Evolutionary conservation across 2,888 invertebrate species (phyloP).

Genomic region (Eupeodes latifasciatus): DNA sequence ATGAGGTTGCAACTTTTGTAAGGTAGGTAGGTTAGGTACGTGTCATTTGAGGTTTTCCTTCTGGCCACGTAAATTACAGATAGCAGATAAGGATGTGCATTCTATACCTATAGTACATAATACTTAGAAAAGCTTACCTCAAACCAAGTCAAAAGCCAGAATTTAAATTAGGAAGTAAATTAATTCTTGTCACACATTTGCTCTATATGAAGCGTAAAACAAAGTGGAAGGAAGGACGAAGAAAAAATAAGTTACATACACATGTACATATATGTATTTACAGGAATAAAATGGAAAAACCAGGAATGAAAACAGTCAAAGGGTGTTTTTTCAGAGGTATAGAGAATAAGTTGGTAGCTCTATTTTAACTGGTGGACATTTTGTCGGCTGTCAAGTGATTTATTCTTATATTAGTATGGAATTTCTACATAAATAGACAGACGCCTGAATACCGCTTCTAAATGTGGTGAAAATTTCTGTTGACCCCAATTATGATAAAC

Average conservation of each 20-base stretch:
- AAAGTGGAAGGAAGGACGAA: neutral
- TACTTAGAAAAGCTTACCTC: neutral
- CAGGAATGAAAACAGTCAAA: neutral
- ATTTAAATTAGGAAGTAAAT: slow-evolving; percentile 64
- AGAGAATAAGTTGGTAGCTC: no score
- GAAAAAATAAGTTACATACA: neutral
- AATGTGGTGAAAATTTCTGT: no score
- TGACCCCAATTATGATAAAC: no score
- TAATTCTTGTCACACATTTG: slow-evolving; percentile 61
- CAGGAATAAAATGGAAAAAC: neutral
- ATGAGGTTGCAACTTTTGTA: slow-evolving; percentile 37
- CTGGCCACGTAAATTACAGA: slow-evolving; percentile 21
- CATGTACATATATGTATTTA: slow-evolving; percentile 2
- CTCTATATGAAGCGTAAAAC: neutral
- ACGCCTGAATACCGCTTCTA: no score
- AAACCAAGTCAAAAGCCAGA: slow-evolving; percentile 56
- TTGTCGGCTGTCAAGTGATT: no score
- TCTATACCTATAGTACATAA: slow-evolving; percentile 27
- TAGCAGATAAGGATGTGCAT: slow-evolving; percentile 30
- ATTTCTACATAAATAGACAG: no score
- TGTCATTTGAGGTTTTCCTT: slow-evolving; percentile 36
- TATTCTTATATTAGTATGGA: no score
- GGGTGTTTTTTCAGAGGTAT: neutral
- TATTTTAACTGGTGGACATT: no score
- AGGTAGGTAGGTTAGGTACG: slow-evolving; percentile 20